Conservation (phyloP, 2,113 vertebrate species). For the Aphyosemion australe region DNA sequence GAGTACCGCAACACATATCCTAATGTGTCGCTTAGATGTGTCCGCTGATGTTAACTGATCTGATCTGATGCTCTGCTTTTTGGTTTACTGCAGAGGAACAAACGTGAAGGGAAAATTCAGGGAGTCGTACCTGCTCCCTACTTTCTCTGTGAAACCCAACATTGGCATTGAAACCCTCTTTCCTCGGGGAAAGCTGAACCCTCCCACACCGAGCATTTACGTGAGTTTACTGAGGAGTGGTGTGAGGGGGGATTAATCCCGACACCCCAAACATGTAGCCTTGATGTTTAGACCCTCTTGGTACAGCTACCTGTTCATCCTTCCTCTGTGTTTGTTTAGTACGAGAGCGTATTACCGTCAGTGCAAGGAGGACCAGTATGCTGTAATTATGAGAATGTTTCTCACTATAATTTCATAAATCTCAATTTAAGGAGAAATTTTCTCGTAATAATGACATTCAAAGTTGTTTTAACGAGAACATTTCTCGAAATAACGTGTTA, state of each 20-base stretch:
- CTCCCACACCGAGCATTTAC: conserved; percentile 92
- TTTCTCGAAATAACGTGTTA: too few species aligned
- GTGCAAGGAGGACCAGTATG: too few species aligned
- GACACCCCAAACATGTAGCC: neutral
- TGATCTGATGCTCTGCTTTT: conserved; percentile 1
- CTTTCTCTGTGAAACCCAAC: conserved; percentile 86
- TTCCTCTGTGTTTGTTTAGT: too few species aligned
- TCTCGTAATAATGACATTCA: too few species aligned
- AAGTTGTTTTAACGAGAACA: too few species aligned
- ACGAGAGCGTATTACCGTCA: too few species aligned
- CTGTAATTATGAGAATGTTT: too few species aligned
- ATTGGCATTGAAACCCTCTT: conserved; percentile 73
- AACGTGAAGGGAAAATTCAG: conserved; percentile 84
- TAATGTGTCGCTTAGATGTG: neutral
- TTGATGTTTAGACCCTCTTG: neutral
- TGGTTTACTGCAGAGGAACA: conserved; percentile 70
- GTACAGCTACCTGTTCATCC: too few species aligned
- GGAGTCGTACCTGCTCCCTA: conserved; percentile 85
- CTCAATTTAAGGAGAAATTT: too few species aligned
- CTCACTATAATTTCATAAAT: too few species aligned
- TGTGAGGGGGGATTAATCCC: neutral
- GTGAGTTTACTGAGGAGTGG: conserved; percentile 70
- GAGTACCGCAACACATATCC: conserved; percentile 51
- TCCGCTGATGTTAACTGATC: neutral
- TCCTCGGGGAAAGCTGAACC: conserved; percentile 87